Evolutionary conservation across 2,113 vertebrate species (phyloP).

Genomic region (Antechinus stuartii): DNA sequence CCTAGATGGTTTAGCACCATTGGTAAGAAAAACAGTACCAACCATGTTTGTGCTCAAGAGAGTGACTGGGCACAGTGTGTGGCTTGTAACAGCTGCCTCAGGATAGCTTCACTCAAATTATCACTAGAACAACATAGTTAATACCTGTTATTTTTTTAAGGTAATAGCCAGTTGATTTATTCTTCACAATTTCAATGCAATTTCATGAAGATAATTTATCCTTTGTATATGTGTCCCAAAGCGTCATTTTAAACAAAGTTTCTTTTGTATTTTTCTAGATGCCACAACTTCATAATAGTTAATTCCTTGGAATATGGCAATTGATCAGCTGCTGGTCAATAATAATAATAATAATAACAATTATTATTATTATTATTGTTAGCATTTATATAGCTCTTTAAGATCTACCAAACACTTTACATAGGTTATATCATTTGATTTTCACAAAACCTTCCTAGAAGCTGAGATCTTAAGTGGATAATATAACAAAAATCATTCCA

Average conservation of each 20-base stretch:
- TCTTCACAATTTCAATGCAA: slow-evolving; percentile 1
- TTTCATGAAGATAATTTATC: background rate
- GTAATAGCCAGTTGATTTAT: background rate
- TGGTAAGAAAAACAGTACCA: background rate
- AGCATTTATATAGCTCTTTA: background rate
- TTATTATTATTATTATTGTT: background rate
- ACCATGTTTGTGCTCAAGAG: background rate
- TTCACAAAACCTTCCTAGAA: background rate
- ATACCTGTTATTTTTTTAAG: background rate
- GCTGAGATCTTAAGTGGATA: background rate
- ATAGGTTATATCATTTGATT: background rate
- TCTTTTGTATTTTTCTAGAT: background rate
- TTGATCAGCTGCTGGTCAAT: background rate
- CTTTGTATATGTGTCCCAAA: background rate
- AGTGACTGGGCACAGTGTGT: background rate
- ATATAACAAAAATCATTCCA: background rate
- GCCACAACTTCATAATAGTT: slow-evolving; percentile 2
- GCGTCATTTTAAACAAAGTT: slow-evolving; percentile 14
- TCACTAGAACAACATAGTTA: background rate
- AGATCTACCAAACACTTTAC: background rate
- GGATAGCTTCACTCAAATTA: background rate
- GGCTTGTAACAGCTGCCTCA: accelerated
- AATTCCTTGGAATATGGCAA: background rate
- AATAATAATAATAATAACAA: too few species aligned
- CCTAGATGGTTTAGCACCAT: background rate